These are phyloP conservation scores for Paedocypris sp. DNA, from an alignment of 2,113 vertebrate genomes.

Conservation along the genomic window DNA sequence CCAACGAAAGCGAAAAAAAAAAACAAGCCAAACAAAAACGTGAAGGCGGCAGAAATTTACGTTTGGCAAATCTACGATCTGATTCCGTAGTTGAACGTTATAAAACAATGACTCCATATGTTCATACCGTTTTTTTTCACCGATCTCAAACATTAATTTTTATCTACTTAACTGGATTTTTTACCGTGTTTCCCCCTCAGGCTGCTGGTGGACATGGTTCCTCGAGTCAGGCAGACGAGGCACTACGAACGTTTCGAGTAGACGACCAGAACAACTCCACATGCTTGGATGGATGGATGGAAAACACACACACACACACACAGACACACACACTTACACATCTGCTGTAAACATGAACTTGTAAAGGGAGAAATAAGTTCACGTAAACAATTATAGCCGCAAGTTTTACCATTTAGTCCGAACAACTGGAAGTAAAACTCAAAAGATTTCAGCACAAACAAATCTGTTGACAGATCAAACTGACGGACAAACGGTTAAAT, in stretches of 20 bases:
- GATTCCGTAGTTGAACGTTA: too few relatives aligned
- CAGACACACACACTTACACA: background rate
- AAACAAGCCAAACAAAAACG: too few relatives aligned
- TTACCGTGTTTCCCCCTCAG: constrained; percentile 46
- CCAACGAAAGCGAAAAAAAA: too few relatives aligned
- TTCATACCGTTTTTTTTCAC: background rate
- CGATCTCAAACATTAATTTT: background rate
- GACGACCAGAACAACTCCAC: background rate
- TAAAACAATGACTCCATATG: too few relatives aligned
- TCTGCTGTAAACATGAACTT: background rate
- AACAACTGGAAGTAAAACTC: too few relatives aligned
- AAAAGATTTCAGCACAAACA: too few relatives aligned
- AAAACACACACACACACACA: constrained; percentile 30
- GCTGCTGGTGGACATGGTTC: constrained; percentile 84
- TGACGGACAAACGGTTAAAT: too few relatives aligned
- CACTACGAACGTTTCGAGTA: constrained; percentile 94
- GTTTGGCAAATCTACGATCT: too few relatives aligned
- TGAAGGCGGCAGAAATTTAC: too few relatives aligned
- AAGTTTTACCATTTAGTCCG: too few relatives aligned
- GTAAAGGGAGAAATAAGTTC: background rate
- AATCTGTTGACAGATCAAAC: too few relatives aligned
- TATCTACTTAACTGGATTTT: background rate
- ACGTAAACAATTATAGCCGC: too few relatives aligned
- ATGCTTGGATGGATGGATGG: constrained; percentile 27
- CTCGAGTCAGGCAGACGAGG: constrained; percentile 79